phyloP scores from a whole-genome alignment of 64 coral and sea anemone species.

The Catalaphyllia jardinei region DNA sequence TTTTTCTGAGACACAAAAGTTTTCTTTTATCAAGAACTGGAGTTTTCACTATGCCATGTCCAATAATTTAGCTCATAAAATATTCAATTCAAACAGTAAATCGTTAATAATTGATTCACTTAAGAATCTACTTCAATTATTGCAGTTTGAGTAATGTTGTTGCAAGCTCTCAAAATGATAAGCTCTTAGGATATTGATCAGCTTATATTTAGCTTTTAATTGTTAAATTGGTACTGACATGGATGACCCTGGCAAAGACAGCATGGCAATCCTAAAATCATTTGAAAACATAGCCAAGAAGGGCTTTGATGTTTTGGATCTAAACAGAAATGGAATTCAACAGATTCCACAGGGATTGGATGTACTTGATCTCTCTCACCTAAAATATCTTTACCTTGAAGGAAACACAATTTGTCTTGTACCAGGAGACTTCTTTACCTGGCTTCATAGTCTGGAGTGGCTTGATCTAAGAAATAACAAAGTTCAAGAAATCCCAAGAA shows the following conservation, averaged over 20 bases:
- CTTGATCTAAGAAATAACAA: conserved; percentile 76
- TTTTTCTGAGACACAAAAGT: too few relatives aligned
- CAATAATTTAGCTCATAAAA: conserved; percentile 4
- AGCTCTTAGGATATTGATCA: background rate
- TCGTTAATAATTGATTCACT: conserved; percentile 21
- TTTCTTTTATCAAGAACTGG: too few relatives aligned
- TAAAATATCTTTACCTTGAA: conserved; percentile 76
- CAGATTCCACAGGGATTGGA: conserved; percentile 39
- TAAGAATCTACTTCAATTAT: background rate
- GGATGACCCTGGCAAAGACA: background rate
- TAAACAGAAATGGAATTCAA: conserved; percentile 51
- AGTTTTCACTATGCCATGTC: background rate
- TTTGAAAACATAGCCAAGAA: conserved; percentile 24
- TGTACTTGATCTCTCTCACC: conserved; percentile 22
- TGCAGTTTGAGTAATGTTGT: background rate
- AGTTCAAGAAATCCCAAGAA: conserved; percentile 56
- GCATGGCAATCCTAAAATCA: background rate
- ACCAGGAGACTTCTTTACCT: conserved; percentile 59
- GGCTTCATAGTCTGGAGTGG: conserved; percentile 61
- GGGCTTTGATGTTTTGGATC: conserved; percentile 36
- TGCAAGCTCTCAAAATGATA: background rate
- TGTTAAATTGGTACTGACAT: background rate
- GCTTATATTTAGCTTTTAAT: background rate
- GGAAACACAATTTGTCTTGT: conserved; percentile 49
- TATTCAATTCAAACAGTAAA: background rate